phyloP scores from a whole-genome alignment of 2,113 vertebrate genomes.

The Anolis sagrei region DNA sequence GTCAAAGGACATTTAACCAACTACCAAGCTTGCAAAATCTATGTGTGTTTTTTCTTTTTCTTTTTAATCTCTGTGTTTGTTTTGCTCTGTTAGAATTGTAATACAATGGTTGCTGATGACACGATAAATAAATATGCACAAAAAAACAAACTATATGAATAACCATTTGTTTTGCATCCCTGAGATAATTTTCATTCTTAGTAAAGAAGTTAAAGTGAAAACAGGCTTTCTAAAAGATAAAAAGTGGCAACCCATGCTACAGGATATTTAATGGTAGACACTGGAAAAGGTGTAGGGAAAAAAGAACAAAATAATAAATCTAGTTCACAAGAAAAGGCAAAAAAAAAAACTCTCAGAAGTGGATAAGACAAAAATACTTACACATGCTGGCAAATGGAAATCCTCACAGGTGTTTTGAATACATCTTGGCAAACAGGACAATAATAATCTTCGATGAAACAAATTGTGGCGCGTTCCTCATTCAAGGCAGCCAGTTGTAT shows the following conservation, averaged over 20 bases:
- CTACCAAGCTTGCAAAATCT: too few species aligned
- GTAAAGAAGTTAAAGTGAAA: neutral
- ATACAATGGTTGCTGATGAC: too few species aligned
- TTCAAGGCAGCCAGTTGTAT: constrained; percentile 71
- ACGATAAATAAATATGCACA: too few species aligned
- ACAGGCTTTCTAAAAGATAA: neutral
- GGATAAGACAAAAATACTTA: constrained; percentile 66
- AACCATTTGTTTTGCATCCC: neutral
- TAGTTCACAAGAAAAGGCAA: neutral
- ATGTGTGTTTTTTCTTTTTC: too few species aligned
- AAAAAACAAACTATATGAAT: neutral
- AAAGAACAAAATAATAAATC: neutral
- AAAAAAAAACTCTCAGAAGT: neutral
- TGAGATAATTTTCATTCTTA: neutral
- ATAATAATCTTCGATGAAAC: constrained; percentile 78
- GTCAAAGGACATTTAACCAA: too few species aligned
- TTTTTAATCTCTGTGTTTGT: too few species aligned
- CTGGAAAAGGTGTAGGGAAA: neutral
- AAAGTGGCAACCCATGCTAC: neutral
- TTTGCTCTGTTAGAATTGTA: too few species aligned
- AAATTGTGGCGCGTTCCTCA: constrained; percentile 66
- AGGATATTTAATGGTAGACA: neutral
- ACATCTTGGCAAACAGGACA: constrained; percentile 82
- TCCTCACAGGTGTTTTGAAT: constrained; percentile 79
- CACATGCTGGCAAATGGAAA: constrained; percentile 80